These are phyloP conservation scores for Pipa parva DNA, from an alignment of 2,113 vertebrate genomes.

Conservation along the genomic window DNA sequence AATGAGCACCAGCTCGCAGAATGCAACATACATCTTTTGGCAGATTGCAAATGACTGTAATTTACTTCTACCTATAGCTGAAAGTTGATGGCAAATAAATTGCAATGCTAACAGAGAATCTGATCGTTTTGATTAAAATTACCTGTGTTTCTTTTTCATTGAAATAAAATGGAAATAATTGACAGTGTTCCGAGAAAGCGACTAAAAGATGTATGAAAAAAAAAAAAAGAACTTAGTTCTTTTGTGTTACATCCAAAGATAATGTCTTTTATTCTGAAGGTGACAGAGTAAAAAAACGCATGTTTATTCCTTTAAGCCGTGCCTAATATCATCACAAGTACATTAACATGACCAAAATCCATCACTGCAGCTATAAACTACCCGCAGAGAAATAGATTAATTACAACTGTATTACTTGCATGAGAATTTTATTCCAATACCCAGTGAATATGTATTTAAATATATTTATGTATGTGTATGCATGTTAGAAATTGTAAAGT, in stretches of 20 bases:
- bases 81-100: constrained; percentile 36
- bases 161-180: constrained; percentile 40
- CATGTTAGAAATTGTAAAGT: no score
- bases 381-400: no score
- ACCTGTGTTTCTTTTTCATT: constrained; percentile 32
- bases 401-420: no score
- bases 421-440: no score
- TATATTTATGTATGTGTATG: no score
- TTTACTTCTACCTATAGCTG: constrained; percentile 29
- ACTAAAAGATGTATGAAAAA: constrained; percentile 12
- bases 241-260: neutral
- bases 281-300: neutral
- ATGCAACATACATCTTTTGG: constrained; percentile 25
- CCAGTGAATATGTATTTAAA: no score
- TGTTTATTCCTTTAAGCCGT: no score
- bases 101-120: constrained; percentile 18
- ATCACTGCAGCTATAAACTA: no score
- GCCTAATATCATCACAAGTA: no score
- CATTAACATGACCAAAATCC: no score
- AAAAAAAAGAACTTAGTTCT: neutral
- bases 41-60: constrained; percentile 38
- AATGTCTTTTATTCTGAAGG: neutral
- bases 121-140: constrained; percentile 32
- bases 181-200: constrained; percentile 6
- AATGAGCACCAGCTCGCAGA: constrained; percentile 32